Percentiles rank a stretch among this genome's conserved stretches.
Evolutionary conservation across 2,797 vertebrate species (phyloP).

Genomic region (Craterocephalus amniculus): DNA sequence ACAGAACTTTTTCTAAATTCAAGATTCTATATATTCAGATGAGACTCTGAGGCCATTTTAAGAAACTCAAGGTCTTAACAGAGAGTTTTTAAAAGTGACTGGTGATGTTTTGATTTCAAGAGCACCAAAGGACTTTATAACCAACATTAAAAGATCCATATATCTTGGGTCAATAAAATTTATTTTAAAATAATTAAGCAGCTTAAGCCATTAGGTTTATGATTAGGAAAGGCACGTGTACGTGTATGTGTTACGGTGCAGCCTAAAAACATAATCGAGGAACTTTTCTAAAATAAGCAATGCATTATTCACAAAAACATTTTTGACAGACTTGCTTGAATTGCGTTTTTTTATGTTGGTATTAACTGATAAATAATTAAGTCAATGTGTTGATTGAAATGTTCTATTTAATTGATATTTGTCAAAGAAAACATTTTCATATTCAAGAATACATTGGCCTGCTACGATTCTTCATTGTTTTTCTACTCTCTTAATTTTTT

Average conservation of each 20-base stretch:
- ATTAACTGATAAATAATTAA: background rate
- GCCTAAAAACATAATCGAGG: background rate
- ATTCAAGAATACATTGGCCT: background rate
- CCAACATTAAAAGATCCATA: background rate
- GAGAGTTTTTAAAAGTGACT: background rate
- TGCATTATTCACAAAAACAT: background rate
- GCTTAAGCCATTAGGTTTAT: too few relatives aligned
- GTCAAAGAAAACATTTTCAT: background rate
- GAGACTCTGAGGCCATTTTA: background rate
- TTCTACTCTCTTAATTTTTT: background rate
- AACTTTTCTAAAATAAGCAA: background rate
- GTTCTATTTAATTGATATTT: background rate
- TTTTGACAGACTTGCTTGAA: background rate
- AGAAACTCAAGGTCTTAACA: background rate
- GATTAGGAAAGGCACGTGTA: background rate
- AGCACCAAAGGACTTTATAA: background rate
- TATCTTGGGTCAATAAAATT: background rate
- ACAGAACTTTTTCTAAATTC: background rate
- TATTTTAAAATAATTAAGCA: background rate
- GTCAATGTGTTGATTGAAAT: background rate
- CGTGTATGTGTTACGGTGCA: background rate
- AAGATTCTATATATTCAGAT: background rate
- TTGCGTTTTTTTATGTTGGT: background rate
- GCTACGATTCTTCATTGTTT: background rate
- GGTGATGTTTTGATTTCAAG: background rate